Evolutionary conservation across 2,797 vertebrate species (phyloP), one percentile per base, ranked within the genome.

Genomic region (Gambusia yucatana): DNA sequence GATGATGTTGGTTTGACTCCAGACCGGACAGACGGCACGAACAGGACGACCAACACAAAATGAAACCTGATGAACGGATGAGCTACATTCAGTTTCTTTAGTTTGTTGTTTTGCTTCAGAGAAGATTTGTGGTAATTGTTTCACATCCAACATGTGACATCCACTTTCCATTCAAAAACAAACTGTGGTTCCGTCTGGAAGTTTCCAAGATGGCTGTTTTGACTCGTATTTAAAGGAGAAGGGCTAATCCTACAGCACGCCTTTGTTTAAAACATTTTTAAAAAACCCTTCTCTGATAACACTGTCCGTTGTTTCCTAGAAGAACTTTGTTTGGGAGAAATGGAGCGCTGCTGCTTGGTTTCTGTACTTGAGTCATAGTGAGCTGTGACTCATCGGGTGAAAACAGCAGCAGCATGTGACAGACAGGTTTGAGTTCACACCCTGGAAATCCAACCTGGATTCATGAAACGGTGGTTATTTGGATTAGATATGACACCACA

Each of bases 401-500:
- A 43, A 25, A 67, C 63, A 43, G 1, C 41, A 77, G 25, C 28
- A 48, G 17, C 43, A 20, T n/a, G 33, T 71, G 72, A 78, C 6
- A 3, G 3, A 82, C 70, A 55, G 13, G 6, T 46, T 50, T 3
- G 17, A 2, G 48, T 16, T 33, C 41, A 76, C 57, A 0, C 46
- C 48, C 41, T 44, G 72, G 11, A 28, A 44, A 70, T 43, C 41
- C 17, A 28, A 43, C n/a, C 25, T 43, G 65, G 25, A 48, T 30
- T 59, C 7, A 6, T 48, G 17, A 75, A 76, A 82, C 33, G 11
- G 5, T 36, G 72, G 71, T 44, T 13, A 25, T 4, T 55, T 39
- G 69, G 69, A 80, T 14, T 65, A 61, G 47, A 81, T 77, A 30
- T 41, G 84, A 93, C 86, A 84, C 84, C 67, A 78, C 83, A 28